Conservation (phyloP, 23 tunicate genomes). For the Styela clava region DNA sequence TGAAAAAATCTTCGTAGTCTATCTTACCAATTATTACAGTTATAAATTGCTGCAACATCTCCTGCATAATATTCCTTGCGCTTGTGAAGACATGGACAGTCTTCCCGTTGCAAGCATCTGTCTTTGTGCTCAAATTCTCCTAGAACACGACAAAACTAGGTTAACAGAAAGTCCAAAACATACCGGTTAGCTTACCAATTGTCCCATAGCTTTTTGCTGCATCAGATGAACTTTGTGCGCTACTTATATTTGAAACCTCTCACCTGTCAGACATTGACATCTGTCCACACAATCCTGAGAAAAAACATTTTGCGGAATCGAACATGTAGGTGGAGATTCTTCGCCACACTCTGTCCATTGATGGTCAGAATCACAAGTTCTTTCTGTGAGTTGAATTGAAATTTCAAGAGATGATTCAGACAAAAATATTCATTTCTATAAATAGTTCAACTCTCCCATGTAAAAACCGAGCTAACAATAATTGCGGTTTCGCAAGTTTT, state of each 20-base stretch:
- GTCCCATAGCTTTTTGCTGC: no score
- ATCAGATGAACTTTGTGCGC: no score
- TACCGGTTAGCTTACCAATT: no score
- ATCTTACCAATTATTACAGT: conserved; percentile 58
- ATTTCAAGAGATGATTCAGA: no score
- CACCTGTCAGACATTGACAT: conserved; percentile 50
- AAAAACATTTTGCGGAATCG: conserved; percentile 27
- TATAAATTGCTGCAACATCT: conserved; percentile 21
- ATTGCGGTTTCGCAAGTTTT: no score
- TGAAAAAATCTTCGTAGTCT: no score
- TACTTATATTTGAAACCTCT: no score
- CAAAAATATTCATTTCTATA: no score
- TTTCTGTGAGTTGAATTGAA: conserved; percentile 19
- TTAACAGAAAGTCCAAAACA: no score
- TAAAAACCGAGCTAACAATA: no score
- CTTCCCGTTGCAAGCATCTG: conserved; percentile 26
- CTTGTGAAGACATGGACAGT: conserved; percentile 64
- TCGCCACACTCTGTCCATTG: conserved; percentile 61
- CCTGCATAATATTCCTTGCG: conserved; percentile 44
- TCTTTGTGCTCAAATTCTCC: conserved; percentile 32
- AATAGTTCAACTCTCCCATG: no score
- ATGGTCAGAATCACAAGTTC: conserved; percentile 32
- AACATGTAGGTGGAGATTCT: conserved; percentile 53
- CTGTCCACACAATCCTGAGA: conserved; percentile 51
- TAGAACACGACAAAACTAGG: no score